phyloP scores from a whole-genome alignment of 2,888 invertebrate genomes.

The Litoditis marina region DNA sequence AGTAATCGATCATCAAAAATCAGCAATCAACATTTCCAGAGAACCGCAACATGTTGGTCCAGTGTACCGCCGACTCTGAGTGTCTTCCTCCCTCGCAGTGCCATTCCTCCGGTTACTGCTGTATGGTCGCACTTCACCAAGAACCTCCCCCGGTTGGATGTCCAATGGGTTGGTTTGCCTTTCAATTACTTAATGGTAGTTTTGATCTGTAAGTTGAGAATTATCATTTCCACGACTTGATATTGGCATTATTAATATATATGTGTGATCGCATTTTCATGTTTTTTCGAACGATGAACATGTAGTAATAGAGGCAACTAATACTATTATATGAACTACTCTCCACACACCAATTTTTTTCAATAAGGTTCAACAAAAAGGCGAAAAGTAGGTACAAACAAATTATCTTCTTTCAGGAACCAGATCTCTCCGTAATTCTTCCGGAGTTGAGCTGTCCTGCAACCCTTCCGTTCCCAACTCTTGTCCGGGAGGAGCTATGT shows the following conservation, averaged over 20 bases:
- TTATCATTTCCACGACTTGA: too few species aligned
- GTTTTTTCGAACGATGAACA: too few species aligned
- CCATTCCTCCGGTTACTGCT: slow-evolving; percentile 16
- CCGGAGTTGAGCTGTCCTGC: slow-evolving; percentile 16
- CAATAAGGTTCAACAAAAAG: too few species aligned
- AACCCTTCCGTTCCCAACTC: slow-evolving; percentile 25
- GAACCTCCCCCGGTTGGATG: slow-evolving; percentile 39
- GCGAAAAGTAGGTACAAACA: too few species aligned
- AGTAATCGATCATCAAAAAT: too few species aligned
- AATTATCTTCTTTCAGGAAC: slow-evolving; percentile 2
- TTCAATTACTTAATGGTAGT: background rate
- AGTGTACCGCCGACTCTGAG: slow-evolving; percentile 15
- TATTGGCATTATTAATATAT: too few species aligned
- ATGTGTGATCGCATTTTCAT: too few species aligned
- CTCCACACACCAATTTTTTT: too few species aligned
- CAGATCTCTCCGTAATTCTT: slow-evolving; percentile 15
- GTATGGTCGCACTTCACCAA: slow-evolving; percentile 20
- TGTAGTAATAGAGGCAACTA: too few species aligned
- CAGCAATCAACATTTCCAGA: slow-evolving; percentile 1
- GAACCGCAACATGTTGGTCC: slow-evolving; percentile 13
- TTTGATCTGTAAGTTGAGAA: too few species aligned
- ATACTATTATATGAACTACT: too few species aligned
- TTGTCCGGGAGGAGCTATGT: slow-evolving; percentile 47
- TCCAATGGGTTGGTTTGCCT: slow-evolving; percentile 19
- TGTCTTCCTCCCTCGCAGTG: slow-evolving; percentile 21